phyloP scores from a whole-genome alignment of 2,888 invertebrate genomes.

The Cataglyphis albicans region DNA sequence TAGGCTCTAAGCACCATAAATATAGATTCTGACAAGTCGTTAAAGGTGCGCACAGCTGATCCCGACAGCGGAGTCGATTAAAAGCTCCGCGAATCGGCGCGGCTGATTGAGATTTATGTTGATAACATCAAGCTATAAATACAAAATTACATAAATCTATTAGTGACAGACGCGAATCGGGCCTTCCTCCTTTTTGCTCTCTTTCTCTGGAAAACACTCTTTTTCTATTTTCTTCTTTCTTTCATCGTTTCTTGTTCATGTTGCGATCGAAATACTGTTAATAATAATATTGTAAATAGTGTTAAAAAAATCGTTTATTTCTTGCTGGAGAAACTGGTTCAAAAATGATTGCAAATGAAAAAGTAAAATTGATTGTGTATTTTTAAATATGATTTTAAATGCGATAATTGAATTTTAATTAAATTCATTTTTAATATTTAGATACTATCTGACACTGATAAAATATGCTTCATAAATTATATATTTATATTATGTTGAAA shows the following conservation, averaged over 20 bases:
- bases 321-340: not conserved
- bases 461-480: not conserved
- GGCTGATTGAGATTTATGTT: conserved; percentile 77
- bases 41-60: conserved; percentile 63
- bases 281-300: too few species aligned
- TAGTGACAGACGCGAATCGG: conserved; percentile 44
- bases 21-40: conserved; percentile 72
- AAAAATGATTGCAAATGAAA: not conserved
- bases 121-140: conserved; percentile 67
- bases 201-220: not conserved
- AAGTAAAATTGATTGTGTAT: not conserved
- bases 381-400: not conserved
- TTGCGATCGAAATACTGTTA: not conserved
- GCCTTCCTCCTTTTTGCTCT: not conserved
- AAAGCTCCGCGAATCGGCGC: conserved; percentile 62
- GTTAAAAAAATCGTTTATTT: not conserved
- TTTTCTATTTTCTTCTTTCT: not conserved
- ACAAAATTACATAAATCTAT: conserved; percentile 70
- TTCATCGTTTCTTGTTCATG: not conserved
- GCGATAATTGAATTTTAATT: not conserved
- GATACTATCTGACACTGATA: not conserved
- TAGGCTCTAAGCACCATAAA: conserved; percentile 69
- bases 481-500: not conserved
- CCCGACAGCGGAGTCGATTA: conserved; percentile 63
- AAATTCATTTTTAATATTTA: not conserved